Percentiles rank a stretch among this genome's conserved stretches.
These are phyloP conservation scores for Heliconius ethilla DNA, from an alignment of 2,888 invertebrate genomes.

Conservation along the genomic window DNA sequence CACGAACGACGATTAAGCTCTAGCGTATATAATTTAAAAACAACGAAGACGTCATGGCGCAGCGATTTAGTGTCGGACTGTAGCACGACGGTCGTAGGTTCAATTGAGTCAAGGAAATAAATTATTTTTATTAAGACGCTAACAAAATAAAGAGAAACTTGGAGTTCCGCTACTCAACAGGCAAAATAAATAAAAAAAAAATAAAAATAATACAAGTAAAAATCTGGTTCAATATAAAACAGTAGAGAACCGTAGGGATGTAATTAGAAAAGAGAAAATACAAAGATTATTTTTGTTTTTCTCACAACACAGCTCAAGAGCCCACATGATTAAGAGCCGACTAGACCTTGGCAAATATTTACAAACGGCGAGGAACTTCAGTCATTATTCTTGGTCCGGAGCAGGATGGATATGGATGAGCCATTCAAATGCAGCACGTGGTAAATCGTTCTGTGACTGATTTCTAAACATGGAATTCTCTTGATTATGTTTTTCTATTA, in stretches of 20 bases:
- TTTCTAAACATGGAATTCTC: background rate
- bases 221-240: background rate
- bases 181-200: too few species aligned
- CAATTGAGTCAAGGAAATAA: too few species aligned
- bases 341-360: slow-evolving; percentile 34
- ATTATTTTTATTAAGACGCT: too few species aligned
- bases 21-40: too few species aligned
- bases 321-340: slow-evolving; percentile 23
- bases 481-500: too few species aligned
- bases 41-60: too few species aligned
- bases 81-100: too few species aligned
- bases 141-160: too few species aligned
- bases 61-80: too few species aligned
- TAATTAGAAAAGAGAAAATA: slow-evolving; percentile 16
- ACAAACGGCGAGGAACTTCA: slow-evolving; percentile 21
- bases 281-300: slow-evolving; percentile 14
- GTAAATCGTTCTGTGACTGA: background rate
- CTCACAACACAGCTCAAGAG: slow-evolving; percentile 4
- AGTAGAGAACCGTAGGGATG: background rate
- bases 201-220: background rate
- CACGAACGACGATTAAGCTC: too few species aligned
- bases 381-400: slow-evolving; percentile 27
- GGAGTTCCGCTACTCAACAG: too few species aligned
- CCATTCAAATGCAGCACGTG: slow-evolving; percentile 22
- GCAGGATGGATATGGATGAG: slow-evolving; percentile 28